Base-by-base conservation (phyloP, 1,140 invertebrate genomes). In the Schlechtendalia chinensis region DNA sequence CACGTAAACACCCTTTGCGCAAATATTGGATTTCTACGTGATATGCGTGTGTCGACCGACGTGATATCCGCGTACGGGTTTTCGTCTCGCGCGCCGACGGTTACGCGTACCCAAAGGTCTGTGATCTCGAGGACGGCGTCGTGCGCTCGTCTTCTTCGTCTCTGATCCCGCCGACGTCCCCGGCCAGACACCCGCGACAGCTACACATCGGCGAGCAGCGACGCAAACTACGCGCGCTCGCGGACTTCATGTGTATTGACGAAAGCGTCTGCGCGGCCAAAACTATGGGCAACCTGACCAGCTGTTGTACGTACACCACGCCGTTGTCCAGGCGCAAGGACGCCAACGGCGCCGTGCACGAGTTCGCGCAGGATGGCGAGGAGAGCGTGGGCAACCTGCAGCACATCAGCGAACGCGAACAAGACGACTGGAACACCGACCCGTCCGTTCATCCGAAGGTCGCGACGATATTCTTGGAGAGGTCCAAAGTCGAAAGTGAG, bases 341-440 rank as follows among this genome's bases (percentile, higher is more conserved):
- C 83, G 84, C 84, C 77, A 83, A 83, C 19, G 85, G 86, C 3
- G 88, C 88, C 29, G 87, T 90, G 65, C 92, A 93, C 84, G 91
- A 93, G 83, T 89, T 90, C 81, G 87, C 92, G 75, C 89, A 90
- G 6, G 90, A 93, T 83, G 90, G 91, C 82, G 92, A 94, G 86
- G 90, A 93, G 83, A 96, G 93, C 85, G 89, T 91, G 74, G 91
- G 91, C 83, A 97, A 97, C 88, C 89, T 98, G 77, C 97, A 98
- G 86, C 97, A 99, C 87, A 99, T 99, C 83, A 98, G 95, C 86
- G 97, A 99, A 88, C 88, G 97, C 83, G 97, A 99, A 86, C 93
- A 94, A 17, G 94, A 97, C 86, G 96, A 98, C 86, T 93, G 93
- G 84, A 95, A 98, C 83, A 89, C 91, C 80, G 97, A 99, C 88